Evolutionary conservation across 1,140 invertebrate genomes (phyloP), one percentile per base, ranked within the genome.

Genomic region (Cotesia vestalis): DNA sequence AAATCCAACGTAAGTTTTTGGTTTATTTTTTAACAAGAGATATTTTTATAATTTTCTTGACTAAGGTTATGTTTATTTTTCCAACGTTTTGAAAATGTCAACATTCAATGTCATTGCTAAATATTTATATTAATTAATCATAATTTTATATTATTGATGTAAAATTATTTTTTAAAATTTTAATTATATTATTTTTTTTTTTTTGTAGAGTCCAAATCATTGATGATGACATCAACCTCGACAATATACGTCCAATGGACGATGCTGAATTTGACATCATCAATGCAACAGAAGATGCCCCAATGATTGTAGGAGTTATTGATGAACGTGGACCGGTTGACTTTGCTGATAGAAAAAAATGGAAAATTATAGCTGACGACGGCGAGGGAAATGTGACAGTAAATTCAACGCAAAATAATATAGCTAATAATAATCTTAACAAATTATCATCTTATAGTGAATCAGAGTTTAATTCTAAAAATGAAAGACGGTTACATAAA

Each of bases 221-320:
- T 73, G 96, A 98, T 84, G 95, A 97, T 86, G 94, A 97, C 80
- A 82, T 94, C 36, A 92, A 94, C 79, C 75, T 93, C 5, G 88
- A 88, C 6, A 90, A 90, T 61, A 85, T 93, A n/a, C 81, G 88
- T 27, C 83, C 88, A 11, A 79, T 91, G 0, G 89, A 91, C 69
- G 90, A 91, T 73, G 90, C 92, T 72, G 91, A 94, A 76, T 85
- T 93, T 59, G 92, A 94, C 71, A 88, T 94, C 5, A 81, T 91
- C 38, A 89, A 90, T 40, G 83, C 90, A 20, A 91, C 91, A 34
- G 96, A 98, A 80, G 94, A 97, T 87, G 94, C 93, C 0, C 96
- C 96, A 4, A 93, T 94, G 82, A 92, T 98, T 76, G 95, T 93
- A n/a, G 95, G 93, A 40, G 90, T 98, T 73, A 90, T 97, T 60